phyloP scores from a whole-genome alignment of 2,113 vertebrate species.

The Theropithecus gelada region DNA sequence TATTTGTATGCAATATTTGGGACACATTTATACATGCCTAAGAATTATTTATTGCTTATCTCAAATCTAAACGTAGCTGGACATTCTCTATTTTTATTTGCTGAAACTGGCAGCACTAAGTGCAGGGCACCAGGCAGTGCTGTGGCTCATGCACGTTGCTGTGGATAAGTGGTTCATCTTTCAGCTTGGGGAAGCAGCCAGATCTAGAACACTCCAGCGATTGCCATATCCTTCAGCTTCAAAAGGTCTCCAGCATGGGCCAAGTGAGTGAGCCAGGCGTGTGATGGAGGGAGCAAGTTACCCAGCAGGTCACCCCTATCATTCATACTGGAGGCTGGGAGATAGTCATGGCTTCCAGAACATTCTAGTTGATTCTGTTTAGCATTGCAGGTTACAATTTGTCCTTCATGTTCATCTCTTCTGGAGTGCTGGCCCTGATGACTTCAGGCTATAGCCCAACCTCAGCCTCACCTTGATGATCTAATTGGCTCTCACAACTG shows the following conservation, averaged over 20 bases:
- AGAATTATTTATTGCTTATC: background rate
- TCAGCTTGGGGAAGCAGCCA: fast-evolving
- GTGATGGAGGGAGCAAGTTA: background rate
- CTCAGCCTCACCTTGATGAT: background rate
- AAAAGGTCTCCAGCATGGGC: background rate
- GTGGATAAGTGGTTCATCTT: background rate
- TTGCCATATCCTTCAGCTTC: background rate
- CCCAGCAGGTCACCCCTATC: background rate
- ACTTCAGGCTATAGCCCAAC: background rate
- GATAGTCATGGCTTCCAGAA: background rate
- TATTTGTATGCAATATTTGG: background rate
- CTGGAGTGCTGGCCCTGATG: background rate
- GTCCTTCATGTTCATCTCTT: background rate
- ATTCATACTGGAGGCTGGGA: background rate
- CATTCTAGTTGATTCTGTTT: background rate
- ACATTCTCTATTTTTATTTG: background rate
- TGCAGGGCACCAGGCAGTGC: background rate
- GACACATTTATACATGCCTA: background rate
- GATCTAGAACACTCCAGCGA: background rate
- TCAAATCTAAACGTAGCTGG: background rate
- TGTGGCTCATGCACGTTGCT: fast-evolving
- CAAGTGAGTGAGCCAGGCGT: background rate
- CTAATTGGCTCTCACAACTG: background rate
- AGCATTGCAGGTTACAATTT: background rate
- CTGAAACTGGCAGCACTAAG: background rate